These are phyloP conservation scores for Styela clava DNA, from an alignment of 23 tunicate species.

Conservation along the genomic window DNA sequence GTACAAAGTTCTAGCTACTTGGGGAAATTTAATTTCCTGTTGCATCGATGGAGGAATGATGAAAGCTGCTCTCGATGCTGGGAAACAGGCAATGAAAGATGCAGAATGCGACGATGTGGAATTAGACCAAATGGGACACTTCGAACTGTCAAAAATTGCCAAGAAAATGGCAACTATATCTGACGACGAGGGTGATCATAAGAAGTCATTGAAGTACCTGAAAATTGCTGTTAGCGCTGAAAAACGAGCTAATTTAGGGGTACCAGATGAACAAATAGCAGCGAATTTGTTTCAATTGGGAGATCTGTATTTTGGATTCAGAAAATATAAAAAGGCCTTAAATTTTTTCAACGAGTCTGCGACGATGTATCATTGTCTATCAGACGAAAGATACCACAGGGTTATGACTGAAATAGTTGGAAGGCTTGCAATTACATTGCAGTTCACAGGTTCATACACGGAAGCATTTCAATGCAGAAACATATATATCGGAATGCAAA, in stretches of 20 bases:
- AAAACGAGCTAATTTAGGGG: slow-evolving; percentile 5
- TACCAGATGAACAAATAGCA: slow-evolving; percentile 8
- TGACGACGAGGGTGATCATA: neutral
- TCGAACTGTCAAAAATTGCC: slow-evolving; percentile 13
- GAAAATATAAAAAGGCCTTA: slow-evolving; percentile 1
- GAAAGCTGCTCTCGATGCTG: neutral
- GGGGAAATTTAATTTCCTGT: slow-evolving; percentile 17
- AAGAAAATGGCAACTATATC: neutral
- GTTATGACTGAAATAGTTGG: neutral
- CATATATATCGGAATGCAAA: neutral
- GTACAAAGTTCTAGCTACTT: slow-evolving; percentile 9
- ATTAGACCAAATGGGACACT: neutral
- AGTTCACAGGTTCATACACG: neutral
- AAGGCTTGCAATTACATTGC: neutral
- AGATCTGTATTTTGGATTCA: neutral
- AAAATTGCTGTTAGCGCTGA: neutral
- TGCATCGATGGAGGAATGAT: slow-evolving; percentile 14
- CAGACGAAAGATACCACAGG: neutral
- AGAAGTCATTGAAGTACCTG: slow-evolving; percentile 6
- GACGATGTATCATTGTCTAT: slow-evolving; percentile 8
- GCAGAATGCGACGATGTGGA: neutral
- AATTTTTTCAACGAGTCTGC: slow-evolving; percentile 8
- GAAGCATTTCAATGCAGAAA: neutral
- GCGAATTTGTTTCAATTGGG: neutral
- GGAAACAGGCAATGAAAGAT: slow-evolving; percentile 11